Base-by-base conservation (phyloP, 2,797 vertebrate genomes). In the Gastrophryne carolinensis region DNA sequence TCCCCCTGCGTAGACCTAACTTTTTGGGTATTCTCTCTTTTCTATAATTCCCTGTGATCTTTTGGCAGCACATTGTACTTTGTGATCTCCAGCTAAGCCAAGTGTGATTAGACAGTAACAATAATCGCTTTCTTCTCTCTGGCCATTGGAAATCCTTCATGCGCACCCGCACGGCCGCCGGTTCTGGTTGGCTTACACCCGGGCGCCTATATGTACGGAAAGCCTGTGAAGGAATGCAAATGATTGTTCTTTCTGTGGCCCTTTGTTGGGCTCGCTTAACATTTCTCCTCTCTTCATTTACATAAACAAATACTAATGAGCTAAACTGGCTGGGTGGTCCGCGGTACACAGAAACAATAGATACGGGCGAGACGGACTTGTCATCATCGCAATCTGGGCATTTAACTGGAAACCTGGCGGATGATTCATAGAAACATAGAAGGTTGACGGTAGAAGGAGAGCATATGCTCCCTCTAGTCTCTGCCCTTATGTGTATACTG, bases 261-360 rank as follows among this genome's bases (percentile, higher is more conserved):
- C 29, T 71, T 77, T 77, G 66, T 78, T 35, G 35, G 60, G 13
- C 8, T 4, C 11, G 5, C 65, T 78, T 72, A 44, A 47, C n/a
- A 39, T 65, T 78, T 78, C 54, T 78, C 26, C 30, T n/a, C 5
- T n/a, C 23, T 5, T 47, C 41, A 71, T 78, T 47, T 72, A 65
- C 75, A 72, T 78, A 78, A 66, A 56, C 53, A 72, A 78, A 78
- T 72, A 78, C 60, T 65, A 64, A 72, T 65, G 52, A 30, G 44
- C 60, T 50, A 23, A n/a, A 54, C 75, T 30, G 52, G 50, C 34
- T 78, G 75, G 75, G 75, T 78, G 75, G 75, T 72, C 75, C 52
- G 6, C 21, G 41, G 2, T 8, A 19, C 50, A 34, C 23, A 63
- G 11, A 13, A 21, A 78, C 39, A 39, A 23, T 60, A 23, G 3